These are phyloP conservation scores for Pelusios castaneus DNA, from an alignment of 2,113 vertebrate genomes.

Conservation along the genomic window DNA sequence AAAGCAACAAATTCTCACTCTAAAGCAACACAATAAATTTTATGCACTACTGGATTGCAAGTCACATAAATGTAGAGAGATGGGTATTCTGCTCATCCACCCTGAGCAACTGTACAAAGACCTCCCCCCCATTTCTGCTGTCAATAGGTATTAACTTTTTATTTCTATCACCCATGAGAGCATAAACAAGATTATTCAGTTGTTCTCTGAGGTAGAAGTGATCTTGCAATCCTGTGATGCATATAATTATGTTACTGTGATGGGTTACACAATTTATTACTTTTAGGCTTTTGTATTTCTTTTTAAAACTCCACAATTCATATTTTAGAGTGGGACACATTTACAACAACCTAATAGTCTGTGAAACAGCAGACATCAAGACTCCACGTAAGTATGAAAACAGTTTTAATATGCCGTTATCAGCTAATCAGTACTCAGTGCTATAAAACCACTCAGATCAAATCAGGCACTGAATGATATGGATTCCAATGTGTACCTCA, in stretches of 20 bases:
- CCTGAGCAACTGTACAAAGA: not conserved
- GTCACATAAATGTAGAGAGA: not conserved
- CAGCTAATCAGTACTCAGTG: constrained; percentile 11
- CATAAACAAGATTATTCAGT: not conserved
- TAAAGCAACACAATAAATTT: not conserved
- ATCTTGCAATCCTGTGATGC: constrained; percentile 4
- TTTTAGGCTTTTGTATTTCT: constrained; percentile 8
- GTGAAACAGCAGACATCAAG: constrained; percentile 47
- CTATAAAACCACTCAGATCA: constrained; percentile 52
- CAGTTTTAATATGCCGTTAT: constrained; percentile 45
- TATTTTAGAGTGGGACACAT: not conserved
- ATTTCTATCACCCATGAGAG: not conserved
- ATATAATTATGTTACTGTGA: not conserved
- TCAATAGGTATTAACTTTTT: not conserved
- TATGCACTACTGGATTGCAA: not conserved
- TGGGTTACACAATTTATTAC: not conserved
- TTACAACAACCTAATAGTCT: constrained; percentile 52
- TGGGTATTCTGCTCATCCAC: not conserved
- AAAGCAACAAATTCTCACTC: not conserved
- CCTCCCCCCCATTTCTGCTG: not conserved
- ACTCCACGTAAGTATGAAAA: constrained; percentile 42
- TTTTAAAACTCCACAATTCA: not conserved
- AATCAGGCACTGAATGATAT: not conserved
- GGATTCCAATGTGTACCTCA: not conserved
- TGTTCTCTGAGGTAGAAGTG: not conserved